Evolutionary conservation across 2,888 invertebrate species (phyloP), one percentile per base, ranked within the genome.

Genomic region (Endomychus coccineus): DNA sequence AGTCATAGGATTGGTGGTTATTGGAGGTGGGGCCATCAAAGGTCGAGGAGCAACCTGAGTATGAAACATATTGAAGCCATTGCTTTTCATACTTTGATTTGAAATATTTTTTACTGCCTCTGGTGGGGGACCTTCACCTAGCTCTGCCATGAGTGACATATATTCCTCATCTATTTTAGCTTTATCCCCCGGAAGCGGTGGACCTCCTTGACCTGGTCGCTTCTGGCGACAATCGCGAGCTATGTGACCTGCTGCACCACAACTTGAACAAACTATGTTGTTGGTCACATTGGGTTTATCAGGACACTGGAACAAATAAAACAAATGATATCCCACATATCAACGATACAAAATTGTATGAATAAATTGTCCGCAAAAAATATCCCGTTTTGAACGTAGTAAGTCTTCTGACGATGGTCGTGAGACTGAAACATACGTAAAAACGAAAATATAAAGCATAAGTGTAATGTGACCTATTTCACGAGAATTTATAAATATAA

Each of bases 81-180:
- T 40, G 27, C 27, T 40, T 14, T 36, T 40, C 2, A 35, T 60
- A 2, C 55, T 52, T 49, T 48, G 59, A 3, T 56, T 43, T 24
- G 19, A 19, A 9, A 6, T 7, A 5, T 16, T 27, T 15, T 39
- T 39, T 2, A 27, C 25, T 5, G 31, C 54, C 19, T 57, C 59
- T 3, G 80, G 78, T 23, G 85, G 83, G 12, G 89, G 85, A 12
- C 86, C 92, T 70, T 97, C 96, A 22, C 97, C 97, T 49, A 97
- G 73, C 69, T 98, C 98, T 10, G 96, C 96, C 97, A 98, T 98
- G 51, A 98, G 71, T 3, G 97, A 97, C 83, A 96, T 81, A 67
- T 98, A 98, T 74, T 97, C 96, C 67, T 95, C 92, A 66, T 97
- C 96, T 64, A 97, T 95, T 67, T 89, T 89, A 0, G 88, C 84